Conservation (phyloP, 2,797 vertebrate genomes). For the Prunella strophiata region DNA sequence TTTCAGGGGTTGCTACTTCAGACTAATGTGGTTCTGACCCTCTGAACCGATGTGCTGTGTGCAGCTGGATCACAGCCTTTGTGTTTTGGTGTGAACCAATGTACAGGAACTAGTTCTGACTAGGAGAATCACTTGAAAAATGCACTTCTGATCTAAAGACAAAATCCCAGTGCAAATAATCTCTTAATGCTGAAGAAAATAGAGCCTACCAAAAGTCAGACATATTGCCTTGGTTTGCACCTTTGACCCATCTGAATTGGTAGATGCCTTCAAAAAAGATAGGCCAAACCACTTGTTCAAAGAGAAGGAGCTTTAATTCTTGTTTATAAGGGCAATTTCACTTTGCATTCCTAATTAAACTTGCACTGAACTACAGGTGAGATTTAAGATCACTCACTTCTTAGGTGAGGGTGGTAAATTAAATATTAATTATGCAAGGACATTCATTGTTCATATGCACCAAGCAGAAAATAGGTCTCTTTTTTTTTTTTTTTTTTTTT, state of each 20-base stretch:
- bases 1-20: background rate
- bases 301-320: background rate
- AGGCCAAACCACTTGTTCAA: background rate
- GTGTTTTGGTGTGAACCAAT: background rate
- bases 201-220: background rate
- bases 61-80: background rate
- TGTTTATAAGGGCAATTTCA: background rate
- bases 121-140: background rate
- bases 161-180: background rate
- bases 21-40: background rate
- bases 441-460: background rate
- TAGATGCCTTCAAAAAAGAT: background rate
- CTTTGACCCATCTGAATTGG: background rate
- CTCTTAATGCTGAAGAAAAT: background rate
- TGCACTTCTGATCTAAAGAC: background rate
- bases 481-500: too few species aligned
- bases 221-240: background rate
- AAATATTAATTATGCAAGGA: background rate
- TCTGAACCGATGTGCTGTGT: background rate
- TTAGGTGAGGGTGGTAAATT: background rate
- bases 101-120: background rate
- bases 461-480: background rate
- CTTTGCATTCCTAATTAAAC: background rate
- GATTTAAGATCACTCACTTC: background rate
- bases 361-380: background rate